Conservation (phyloP, 2,888 invertebrate species). For the Gastracanthus pulcherrimus region DNA sequence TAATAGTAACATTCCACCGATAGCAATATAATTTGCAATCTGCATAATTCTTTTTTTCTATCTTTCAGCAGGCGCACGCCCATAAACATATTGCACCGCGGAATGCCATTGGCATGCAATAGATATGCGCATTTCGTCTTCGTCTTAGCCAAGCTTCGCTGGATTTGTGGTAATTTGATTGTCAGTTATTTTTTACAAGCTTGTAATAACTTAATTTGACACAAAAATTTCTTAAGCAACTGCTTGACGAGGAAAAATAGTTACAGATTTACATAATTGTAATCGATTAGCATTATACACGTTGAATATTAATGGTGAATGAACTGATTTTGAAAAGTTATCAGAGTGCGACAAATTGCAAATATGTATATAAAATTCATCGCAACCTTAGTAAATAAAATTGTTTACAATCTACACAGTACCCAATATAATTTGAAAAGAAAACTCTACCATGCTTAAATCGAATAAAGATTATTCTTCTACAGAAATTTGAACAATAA, state of each 20-base stretch:
- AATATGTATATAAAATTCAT: background rate
- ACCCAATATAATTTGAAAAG: too few species aligned
- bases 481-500: too few species aligned
- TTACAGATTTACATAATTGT: conserved; percentile 16
- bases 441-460: too few species aligned
- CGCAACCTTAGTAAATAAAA: background rate
- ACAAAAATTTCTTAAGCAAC: background rate
- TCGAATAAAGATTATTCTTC: too few species aligned
- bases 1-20: conserved; percentile 40
- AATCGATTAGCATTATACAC: background rate
- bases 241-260: background rate
- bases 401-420: background rate
- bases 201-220: background rate
- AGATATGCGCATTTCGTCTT: conserved; percentile 5
- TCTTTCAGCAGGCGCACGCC: background rate
- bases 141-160: background rate
- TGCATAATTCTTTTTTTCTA: conserved; percentile 28
- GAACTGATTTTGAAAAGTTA: background rate
- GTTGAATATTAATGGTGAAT: background rate
- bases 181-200: background rate
- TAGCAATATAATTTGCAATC: conserved; percentile 36
- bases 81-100: background rate
- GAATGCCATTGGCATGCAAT: conserved; percentile 34
- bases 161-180: conserved; percentile 4
- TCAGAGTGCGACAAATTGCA: background rate